Evolutionary conservation across 2,113 vertebrate genomes (phyloP).

Genomic region (Proteles cristata): DNA sequence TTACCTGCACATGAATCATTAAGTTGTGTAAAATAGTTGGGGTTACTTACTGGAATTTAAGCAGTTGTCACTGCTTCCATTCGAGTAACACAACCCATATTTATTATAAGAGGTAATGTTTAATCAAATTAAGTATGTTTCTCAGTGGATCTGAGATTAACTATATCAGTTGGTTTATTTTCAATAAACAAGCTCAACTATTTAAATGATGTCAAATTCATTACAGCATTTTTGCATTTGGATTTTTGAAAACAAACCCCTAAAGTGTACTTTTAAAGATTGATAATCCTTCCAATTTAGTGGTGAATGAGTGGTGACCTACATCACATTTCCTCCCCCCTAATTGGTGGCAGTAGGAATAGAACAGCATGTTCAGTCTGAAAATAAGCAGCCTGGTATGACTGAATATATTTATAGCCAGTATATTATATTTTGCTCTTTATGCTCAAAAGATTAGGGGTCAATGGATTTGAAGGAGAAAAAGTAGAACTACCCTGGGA

Average conservation of each 20-base stretch:
- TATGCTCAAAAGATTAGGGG: constrained; percentile 67
- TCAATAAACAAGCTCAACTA: constrained; percentile 36
- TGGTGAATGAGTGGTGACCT: constrained; percentile 75
- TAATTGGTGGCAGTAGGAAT: constrained; percentile 21
- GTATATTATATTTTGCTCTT: constrained; percentile 74
- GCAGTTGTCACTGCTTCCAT: background rate
- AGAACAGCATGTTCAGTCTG: constrained; percentile 67
- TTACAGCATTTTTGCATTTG: background rate
- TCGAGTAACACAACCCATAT: background rate
- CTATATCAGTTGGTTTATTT: constrained; percentile 21
- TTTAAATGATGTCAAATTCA: background rate
- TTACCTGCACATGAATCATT: background rate
- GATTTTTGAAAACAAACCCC: constrained; percentile 51
- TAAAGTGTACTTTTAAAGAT: constrained; percentile 34
- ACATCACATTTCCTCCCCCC: constrained; percentile 38
- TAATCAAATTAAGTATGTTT: background rate
- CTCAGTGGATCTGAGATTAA: background rate
- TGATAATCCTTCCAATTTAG: constrained; percentile 55
- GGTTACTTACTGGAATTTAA: background rate
- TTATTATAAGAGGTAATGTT: background rate
- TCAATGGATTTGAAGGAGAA: constrained; percentile 69
- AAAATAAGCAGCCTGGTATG: constrained; percentile 71
- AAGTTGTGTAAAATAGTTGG: background rate
- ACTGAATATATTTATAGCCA: constrained; percentile 77
- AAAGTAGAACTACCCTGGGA: constrained; percentile 78